A percentile compares a stretch with the other conserved stretches of the same genome.
These are phyloP conservation scores for Subacronicta megacephala DNA, from an alignment of 2,888 invertebrate species.

Conservation along the genomic window DNA sequence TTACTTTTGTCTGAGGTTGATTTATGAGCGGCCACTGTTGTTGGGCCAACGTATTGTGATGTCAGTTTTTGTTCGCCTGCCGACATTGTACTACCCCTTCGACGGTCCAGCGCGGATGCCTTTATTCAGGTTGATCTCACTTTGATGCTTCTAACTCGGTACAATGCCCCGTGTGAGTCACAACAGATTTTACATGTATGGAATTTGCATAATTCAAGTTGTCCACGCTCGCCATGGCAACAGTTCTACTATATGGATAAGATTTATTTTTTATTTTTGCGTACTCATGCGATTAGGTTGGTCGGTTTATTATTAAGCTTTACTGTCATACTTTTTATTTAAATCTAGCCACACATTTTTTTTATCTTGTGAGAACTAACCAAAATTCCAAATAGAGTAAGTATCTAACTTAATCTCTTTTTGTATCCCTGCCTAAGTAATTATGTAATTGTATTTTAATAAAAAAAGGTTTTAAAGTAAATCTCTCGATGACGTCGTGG, in stretches of 20 bases:
- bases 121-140: conserved; percentile 87
- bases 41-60: conserved; percentile 87
- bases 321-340: too few relatives aligned
- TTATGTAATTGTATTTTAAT: too few relatives aligned
- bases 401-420: too few relatives aligned
- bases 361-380: too few relatives aligned
- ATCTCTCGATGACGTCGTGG: background rate
- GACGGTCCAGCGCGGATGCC: conserved; percentile 81
- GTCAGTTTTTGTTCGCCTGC: conserved; percentile 88
- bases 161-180: conserved; percentile 80
- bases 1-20: conserved; percentile 89
- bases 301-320: too few relatives aligned
- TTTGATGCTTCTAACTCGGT: conserved; percentile 84
- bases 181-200: conserved; percentile 63
- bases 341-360: too few relatives aligned
- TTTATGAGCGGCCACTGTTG: conserved; percentile 89
- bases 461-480: too few relatives aligned
- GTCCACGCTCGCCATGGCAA: conserved; percentile 39
- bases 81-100: conserved; percentile 88
- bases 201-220: conserved; percentile 64
- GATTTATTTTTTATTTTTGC: background rate
- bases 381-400: too few relatives aligned
- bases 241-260: conserved; percentile 14
- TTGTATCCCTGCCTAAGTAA: too few relatives aligned
- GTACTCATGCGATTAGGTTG: too few relatives aligned